phyloP scores from a whole-genome alignment of 2,797 vertebrate genomes.

The Lacerta viridis region DNA sequence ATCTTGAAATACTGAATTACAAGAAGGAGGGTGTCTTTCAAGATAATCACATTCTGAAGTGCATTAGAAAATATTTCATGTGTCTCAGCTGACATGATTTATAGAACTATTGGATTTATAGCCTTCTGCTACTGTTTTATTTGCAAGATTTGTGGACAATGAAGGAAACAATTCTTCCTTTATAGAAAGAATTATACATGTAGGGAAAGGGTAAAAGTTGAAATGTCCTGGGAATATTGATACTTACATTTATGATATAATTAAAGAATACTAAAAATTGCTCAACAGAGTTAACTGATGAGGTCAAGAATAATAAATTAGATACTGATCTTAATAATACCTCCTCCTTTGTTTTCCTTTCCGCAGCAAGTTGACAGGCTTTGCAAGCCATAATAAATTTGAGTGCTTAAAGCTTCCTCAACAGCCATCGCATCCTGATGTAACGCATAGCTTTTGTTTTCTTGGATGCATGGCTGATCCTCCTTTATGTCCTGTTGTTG shows the following conservation, averaged over 20 bases:
- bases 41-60: constrained; percentile 48
- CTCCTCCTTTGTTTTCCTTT: constrained; percentile 19
- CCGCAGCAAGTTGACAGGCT: constrained; percentile 5
- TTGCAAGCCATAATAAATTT: constrained; percentile 26
- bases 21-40: background rate
- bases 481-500: constrained; percentile 6
- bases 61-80: constrained; percentile 62
- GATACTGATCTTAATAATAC: constrained; percentile 15
- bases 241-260: constrained; percentile 54
- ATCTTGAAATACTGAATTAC: constrained; percentile 1
- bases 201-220: constrained; percentile 44
- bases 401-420: constrained; percentile 31
- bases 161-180: constrained; percentile 34
- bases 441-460: constrained; percentile 19
- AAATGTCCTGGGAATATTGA: constrained; percentile 53
- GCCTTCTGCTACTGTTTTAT: constrained; percentile 47
- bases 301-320: constrained; percentile 21
- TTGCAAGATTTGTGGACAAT: constrained; percentile 50
- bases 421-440: background rate
- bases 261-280: constrained; percentile 31
- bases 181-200: constrained; percentile 43
- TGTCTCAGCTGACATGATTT: constrained; percentile 59
- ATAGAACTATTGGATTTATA: constrained; percentile 43
- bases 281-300: constrained; percentile 17
- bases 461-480: background rate